A percentile compares a stretch with the other conserved stretches of the same genome.
Conservation (phyloP, 2,797 vertebrate species). For the Myioborus miniatus region DNA sequence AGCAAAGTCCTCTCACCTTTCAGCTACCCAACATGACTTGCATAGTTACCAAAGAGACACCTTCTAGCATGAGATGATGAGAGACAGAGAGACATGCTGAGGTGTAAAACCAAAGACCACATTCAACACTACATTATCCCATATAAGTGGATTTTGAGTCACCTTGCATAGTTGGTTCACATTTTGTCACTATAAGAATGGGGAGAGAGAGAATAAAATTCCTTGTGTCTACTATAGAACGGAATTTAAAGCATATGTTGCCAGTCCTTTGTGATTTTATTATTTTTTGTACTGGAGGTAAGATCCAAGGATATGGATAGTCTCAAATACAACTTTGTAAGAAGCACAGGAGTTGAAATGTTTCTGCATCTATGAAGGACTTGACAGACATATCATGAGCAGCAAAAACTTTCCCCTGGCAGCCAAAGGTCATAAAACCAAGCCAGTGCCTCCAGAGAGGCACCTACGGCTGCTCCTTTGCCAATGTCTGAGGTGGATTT, state of each 20-base stretch:
- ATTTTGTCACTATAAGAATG: background rate
- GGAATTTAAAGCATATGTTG: background rate
- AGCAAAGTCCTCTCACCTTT: background rate
- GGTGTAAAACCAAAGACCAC: background rate
- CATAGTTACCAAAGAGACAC: fast-evolving
- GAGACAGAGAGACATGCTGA: background rate
- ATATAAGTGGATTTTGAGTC: background rate
- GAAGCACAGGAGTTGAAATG: background rate
- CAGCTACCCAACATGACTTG: background rate
- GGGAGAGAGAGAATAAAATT: background rate
- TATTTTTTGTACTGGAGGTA: background rate
- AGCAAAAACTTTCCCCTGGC: background rate
- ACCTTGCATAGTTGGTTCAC: background rate
- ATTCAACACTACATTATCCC: background rate
- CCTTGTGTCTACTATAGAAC: background rate
- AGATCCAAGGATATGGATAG: background rate
- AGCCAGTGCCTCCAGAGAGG: background rate
- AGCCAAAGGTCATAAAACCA: background rate
- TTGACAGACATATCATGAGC: fast-evolving
- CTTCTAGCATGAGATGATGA: background rate
- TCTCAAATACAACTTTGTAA: background rate
- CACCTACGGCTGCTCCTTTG: background rate
- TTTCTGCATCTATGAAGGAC: background rate
- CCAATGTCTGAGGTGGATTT: background rate
- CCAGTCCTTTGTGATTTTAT: background rate